Evolutionary conservation across 1,140 invertebrate species (phyloP).

Genomic region (Drosophila baimaii): DNA sequence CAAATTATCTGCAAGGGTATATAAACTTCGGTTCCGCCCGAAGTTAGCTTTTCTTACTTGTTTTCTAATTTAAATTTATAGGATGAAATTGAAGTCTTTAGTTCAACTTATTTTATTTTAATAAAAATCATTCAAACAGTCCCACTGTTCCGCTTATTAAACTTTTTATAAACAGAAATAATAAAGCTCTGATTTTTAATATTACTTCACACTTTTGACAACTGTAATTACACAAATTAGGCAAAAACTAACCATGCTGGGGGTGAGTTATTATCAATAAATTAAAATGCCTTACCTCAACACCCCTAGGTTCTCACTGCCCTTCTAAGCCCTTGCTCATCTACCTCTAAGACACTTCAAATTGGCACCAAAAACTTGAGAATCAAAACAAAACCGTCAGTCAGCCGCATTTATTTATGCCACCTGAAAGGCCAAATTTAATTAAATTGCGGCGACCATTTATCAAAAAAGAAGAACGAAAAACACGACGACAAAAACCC

Average conservation of each 20-base stretch:
- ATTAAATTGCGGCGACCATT: constrained; percentile 70
- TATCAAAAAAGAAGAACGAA: constrained; percentile 26
- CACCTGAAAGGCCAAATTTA: constrained; percentile 49
- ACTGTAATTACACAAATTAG: neutral
- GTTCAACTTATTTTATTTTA: neutral
- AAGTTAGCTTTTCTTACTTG: too few species aligned
- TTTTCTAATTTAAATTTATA: too few species aligned
- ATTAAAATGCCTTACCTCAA: neutral
- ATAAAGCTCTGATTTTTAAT: neutral
- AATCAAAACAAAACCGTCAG: constrained; percentile 25
- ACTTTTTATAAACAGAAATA: neutral
- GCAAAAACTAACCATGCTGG: neutral
- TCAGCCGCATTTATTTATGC: constrained; percentile 40
- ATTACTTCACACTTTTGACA: neutral
- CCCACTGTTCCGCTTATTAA: neutral
- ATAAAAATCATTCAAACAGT: too few species aligned
- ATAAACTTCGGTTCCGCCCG: too few species aligned
- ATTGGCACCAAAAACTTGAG: neutral
- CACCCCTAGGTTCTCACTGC: neutral
- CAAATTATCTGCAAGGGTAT: too few species aligned
- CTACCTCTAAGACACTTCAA: constrained; percentile 11
- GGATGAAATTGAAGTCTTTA: too few species aligned
- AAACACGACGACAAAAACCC: constrained; percentile 48
- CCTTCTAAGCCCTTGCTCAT: neutral
- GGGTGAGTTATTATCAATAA: neutral